These are phyloP conservation scores for Noctua comes DNA, from an alignment of 2,888 invertebrate genomes.

Conservation along the genomic window DNA sequence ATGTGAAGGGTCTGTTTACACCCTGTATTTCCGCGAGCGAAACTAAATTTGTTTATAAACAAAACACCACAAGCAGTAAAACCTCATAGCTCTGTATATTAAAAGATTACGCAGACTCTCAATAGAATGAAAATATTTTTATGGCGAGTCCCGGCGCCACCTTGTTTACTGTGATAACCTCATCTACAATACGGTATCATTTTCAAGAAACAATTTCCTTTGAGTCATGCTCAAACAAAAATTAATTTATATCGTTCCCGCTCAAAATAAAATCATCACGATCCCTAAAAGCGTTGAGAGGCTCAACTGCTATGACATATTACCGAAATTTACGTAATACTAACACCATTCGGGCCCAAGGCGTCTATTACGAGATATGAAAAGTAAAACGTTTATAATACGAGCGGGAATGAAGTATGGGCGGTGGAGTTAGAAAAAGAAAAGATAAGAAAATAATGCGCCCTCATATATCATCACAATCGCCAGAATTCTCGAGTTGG, in stretches of 20 bases:
- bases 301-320: constrained; percentile 81
- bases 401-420: constrained; percentile 87
- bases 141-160: constrained; percentile 65
- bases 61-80: constrained; percentile 49
- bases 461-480: constrained; percentile 90
- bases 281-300: constrained; percentile 69
- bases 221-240: constrained; percentile 79
- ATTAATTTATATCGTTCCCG: constrained; percentile 79
- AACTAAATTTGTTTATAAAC: constrained; percentile 58
- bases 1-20: too few species aligned
- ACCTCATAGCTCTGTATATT: constrained; percentile 65
- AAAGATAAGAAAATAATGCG: constrained; percentile 90
- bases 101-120: constrained; percentile 74
- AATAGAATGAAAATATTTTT: constrained; percentile 76
- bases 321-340: constrained; percentile 85
- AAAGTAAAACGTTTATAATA: constrained; percentile 89
- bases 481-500: constrained; percentile 86
- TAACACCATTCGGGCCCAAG: constrained; percentile 82
- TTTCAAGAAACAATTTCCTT: constrained; percentile 81
- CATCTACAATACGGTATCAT: constrained; percentile 77
- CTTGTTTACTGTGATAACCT: constrained; percentile 76
- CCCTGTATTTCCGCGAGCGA: constrained; percentile 23
- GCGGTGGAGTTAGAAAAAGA: constrained; percentile 89
- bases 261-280: constrained; percentile 81
- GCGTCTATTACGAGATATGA: constrained; percentile 86